A percentile compares a stretch with the other conserved stretches of the same genome.
Conservation (phyloP, 2,797 vertebrate genomes). For the Lutjanus campechanus region DNA sequence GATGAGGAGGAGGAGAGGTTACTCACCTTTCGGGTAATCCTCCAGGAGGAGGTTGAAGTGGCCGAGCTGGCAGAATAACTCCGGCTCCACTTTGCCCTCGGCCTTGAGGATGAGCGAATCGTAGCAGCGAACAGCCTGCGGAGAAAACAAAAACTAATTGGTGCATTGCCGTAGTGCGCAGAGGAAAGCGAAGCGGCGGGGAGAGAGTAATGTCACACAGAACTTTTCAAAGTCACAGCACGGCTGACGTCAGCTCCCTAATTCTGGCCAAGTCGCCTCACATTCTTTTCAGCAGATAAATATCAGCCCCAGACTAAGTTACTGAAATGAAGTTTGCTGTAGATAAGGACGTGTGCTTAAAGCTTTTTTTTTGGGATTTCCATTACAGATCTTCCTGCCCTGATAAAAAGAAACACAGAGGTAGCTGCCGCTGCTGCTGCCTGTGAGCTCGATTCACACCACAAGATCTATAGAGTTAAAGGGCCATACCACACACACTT, state of each 20-base stretch:
- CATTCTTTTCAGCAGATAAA: conserved; percentile 51
- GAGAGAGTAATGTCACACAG: conserved; percentile 1
- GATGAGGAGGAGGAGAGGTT: background rate
- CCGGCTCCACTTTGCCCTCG: conserved; percentile 98
- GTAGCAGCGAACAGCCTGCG: conserved; percentile 97
- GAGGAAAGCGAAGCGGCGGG: background rate
- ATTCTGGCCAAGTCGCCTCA: conserved; percentile 13
- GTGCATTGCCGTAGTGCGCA: background rate
- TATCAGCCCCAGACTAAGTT: conserved; percentile 22
- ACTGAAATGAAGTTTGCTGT: conserved; percentile 32
- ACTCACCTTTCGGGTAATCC: conserved; percentile 99
- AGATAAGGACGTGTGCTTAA: conserved; percentile 43
- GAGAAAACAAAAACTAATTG: conserved; percentile 2
- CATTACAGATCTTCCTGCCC: conserved; percentile 10
- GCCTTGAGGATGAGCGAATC: conserved; percentile 98
- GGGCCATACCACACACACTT: background rate
- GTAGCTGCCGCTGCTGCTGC: background rate
- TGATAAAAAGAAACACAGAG: conserved; percentile 23
- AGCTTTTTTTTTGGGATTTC: background rate
- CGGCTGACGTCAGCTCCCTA: conserved; percentile 35
- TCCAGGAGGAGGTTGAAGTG: conserved; percentile 99
- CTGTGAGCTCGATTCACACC: background rate
- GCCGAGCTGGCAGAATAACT: conserved; percentile 99
- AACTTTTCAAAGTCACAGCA: conserved; percentile 58
- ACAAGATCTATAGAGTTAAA: background rate